Base-by-base conservation (phyloP, 2,888 invertebrate genomes). In the Callinectes sapidus region DNA sequence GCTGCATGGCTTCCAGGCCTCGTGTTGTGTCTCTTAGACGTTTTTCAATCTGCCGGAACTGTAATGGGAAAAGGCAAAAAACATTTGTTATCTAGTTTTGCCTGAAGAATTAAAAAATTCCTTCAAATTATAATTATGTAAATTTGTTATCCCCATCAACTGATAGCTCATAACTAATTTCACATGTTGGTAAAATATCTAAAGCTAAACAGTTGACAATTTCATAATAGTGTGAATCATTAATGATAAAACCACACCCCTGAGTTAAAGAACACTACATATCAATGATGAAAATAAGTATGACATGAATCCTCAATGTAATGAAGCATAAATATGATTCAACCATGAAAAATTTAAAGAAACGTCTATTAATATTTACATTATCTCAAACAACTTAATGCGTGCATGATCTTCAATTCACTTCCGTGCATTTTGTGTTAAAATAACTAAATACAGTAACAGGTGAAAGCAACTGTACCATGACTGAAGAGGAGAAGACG, bases 1-100 rank as follows among this genome's bases (percentile, higher is more conserved):
- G 23, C 88, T 92, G 92, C 35, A 94, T n/a, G 5, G 94, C 89
- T 54, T 93, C 93, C 18, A 94, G 90, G 1, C 90, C 92, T 54
- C 89, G 23, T 55, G 92, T 92, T 3, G 91, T 92, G 28, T 87
- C 35, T 16, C 93, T 91, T n/a, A 94, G 6, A 35, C 90, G 77
- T 42, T 91, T 90, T 55, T 92, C 91, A 61, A 94, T 81, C 14
- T 42, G 81, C 66, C 93, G 91, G n/a, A 94, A 77, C 92, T 92
- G 86, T n/a, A 23, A 8, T 42, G 32, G 28, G 42, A 71, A 81
- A 48, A 77, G 61, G 14, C 55, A 87, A 35, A 18, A 48, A 61
- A 61, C 16, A 61, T 54, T 61, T 10, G 42, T 89, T 42, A 42
- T 18, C 6, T 42, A 42, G 6, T 42, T 66, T 66, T 66, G 23